phyloP scores from a whole-genome alignment of 2,113 vertebrate genomes.

The Melospiza melodia region DNA sequence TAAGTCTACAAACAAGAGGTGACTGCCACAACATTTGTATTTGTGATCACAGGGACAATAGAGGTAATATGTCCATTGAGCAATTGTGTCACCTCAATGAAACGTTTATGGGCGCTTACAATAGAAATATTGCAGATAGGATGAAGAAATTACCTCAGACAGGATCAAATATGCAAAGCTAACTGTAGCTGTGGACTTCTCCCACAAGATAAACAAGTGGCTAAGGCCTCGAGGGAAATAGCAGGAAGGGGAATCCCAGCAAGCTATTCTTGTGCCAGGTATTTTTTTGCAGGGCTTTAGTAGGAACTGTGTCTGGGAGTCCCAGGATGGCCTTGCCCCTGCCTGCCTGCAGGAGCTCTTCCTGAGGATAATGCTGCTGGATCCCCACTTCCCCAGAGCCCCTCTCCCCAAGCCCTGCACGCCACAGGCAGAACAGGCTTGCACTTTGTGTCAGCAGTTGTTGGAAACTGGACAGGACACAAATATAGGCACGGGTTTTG shows the following conservation, averaged over 20 bases:
- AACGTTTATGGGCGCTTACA: neutral
- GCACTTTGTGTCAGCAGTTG: neutral
- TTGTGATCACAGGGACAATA: neutral
- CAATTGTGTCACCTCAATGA: neutral
- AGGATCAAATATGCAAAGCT: constrained; percentile 57
- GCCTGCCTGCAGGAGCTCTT: neutral
- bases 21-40: neutral
- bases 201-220: constrained; percentile 54
- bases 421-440: fast-evolving
- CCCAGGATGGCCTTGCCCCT: neutral
- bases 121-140: constrained; percentile 21
- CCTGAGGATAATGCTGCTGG: neutral
- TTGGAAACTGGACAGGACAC: neutral
- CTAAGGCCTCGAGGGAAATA: neutral
- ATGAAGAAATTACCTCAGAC: constrained; percentile 54
- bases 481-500: neutral
- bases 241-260: neutral
- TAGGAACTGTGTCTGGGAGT: neutral
- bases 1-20: neutral
- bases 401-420: neutral
- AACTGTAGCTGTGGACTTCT: constrained; percentile 31
- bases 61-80: neutral
- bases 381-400: no score
- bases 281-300: neutral
- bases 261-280: neutral